Evolutionary conservation across 1,140 invertebrate species (phyloP).

Genomic region (Centruroides vittatus): DNA sequence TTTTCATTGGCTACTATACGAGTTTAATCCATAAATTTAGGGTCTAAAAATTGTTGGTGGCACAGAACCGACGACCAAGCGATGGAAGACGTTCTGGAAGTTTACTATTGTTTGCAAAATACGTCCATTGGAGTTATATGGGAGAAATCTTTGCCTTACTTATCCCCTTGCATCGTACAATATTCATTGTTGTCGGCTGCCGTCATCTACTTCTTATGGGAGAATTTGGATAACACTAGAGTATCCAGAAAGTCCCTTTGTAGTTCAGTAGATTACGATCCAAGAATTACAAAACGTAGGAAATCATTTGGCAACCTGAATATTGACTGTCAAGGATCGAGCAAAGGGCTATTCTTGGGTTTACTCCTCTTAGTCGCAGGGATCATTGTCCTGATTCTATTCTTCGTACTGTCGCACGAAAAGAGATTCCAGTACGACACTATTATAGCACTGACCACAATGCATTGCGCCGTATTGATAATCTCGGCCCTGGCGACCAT

Average conservation of each 20-base stretch:
- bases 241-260: constrained; percentile 1
- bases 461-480: constrained; percentile 23
- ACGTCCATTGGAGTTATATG: constrained; percentile 44
- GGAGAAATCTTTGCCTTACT: constrained; percentile 43
- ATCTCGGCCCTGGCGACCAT: constrained; percentile 36
- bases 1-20: too few relatives aligned
- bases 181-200: constrained; percentile 43
- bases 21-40: too few relatives aligned
- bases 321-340: constrained; percentile 40
- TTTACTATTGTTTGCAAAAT: constrained; percentile 42
- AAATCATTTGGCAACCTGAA: constrained; percentile 2
- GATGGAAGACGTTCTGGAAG: constrained; percentile 37
- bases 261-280: constrained; percentile 4
- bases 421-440: constrained; percentile 33
- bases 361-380: constrained; percentile 41
- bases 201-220: constrained; percentile 46
- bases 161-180: constrained; percentile 44
- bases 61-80: constrained; percentile 22
- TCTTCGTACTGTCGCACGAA: constrained; percentile 44
- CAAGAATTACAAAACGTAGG: neutral
- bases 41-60: neutral
- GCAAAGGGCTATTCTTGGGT: constrained; percentile 45
- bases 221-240: constrained; percentile 26
- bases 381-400: constrained; percentile 45
- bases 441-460: constrained; percentile 24